phyloP scores from a whole-genome alignment of 2,888 invertebrate genomes.

The Sclerodermus sp. region DNA sequence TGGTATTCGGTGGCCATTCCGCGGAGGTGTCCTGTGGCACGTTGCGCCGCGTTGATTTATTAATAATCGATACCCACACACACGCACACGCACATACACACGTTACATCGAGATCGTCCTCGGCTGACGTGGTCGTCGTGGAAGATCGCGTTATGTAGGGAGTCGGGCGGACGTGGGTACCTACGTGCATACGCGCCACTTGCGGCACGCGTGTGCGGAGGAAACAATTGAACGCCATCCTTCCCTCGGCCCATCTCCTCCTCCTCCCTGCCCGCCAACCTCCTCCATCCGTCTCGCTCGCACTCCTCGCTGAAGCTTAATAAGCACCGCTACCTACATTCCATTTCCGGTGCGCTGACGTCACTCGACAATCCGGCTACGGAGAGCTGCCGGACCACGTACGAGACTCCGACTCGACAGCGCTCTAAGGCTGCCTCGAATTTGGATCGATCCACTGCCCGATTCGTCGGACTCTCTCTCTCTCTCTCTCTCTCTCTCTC shows the following conservation, averaged over 20 bases:
- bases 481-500: no score
- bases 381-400: slow-evolving; percentile 36
- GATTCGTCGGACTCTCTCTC: no score
- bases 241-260: slow-evolving; percentile 26
- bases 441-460: no score
- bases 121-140: not conserved
- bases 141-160: not conserved
- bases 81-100: not conserved
- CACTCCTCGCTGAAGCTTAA: slow-evolving; percentile 44
- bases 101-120: not conserved
- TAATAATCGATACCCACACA: slow-evolving; percentile 52
- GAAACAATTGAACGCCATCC: slow-evolving; percentile 54
- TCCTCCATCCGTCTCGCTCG: slow-evolving; percentile 20
- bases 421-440: slow-evolving; percentile 10
- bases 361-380: slow-evolving; percentile 49
- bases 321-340: slow-evolving; percentile 57
- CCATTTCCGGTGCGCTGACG: slow-evolving; percentile 57
- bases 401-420: slow-evolving; percentile 12
- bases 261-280: slow-evolving; percentile 27
- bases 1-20: no score
- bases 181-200: slow-evolving; percentile 41
- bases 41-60: slow-evolving; percentile 54
- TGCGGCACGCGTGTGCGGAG: slow-evolving; percentile 54
- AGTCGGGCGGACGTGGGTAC: slow-evolving; percentile 34
- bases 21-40: no score